Percentiles rank a stretch among this genome's conserved stretches.
Conservation (phyloP, 2,888 invertebrate genomes). For the Protodeltote pygarga region DNA sequence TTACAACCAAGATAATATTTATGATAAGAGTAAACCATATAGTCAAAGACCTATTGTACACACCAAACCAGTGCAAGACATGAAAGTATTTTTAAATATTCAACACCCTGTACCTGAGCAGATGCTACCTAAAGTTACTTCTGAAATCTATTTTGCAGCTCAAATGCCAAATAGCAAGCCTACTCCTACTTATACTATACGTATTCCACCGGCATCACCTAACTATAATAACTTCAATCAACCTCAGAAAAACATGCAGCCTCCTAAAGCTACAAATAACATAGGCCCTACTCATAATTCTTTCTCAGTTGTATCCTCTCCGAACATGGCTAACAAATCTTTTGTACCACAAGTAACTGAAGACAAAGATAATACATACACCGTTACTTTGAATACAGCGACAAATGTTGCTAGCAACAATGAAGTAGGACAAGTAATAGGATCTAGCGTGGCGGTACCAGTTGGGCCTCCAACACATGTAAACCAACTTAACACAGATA, state of each 20-base stretch:
- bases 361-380: conserved; percentile 68
- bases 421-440: conserved; percentile 68
- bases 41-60: conserved; percentile 75
- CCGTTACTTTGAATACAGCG: conserved; percentile 75
- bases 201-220: conserved; percentile 66
- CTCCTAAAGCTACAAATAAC: conserved; percentile 40
- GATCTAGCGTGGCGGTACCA: conserved; percentile 75
- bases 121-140: conserved; percentile 79
- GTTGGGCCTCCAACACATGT: conserved; percentile 63
- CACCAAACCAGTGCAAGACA: conserved; percentile 79
- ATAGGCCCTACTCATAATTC: conserved; percentile 52
- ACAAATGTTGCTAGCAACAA: conserved; percentile 72
- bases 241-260: conserved; percentile 18
- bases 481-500: conserved; percentile 74
- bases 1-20: conserved; percentile 67
- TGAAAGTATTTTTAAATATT: conserved; percentile 80
- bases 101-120: conserved; percentile 78
- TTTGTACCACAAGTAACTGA: conserved; percentile 53
- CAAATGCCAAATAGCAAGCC: conserved; percentile 74
- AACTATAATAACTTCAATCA: conserved; percentile 56
- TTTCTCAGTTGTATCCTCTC: conserved; percentile 55
- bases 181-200: conserved; percentile 76
- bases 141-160: conserved; percentile 83
- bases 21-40: conserved; percentile 72
- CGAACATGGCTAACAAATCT: conserved; percentile 64